Evolutionary conservation across 2,797 vertebrate species (phyloP).

Genomic region (Gymnoscopelus braueri): DNA sequence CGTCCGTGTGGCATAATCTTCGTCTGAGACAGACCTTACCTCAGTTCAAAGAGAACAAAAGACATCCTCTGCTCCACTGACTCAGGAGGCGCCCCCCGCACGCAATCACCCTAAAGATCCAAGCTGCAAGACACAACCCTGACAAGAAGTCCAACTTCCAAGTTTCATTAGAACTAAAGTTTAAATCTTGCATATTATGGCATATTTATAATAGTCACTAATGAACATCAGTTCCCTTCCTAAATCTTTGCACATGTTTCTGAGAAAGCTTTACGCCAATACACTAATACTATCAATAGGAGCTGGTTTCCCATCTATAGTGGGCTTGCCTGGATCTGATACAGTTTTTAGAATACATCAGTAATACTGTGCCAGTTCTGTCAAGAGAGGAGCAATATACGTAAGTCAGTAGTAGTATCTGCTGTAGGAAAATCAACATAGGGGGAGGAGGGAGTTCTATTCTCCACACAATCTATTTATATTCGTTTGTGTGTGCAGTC

Average conservation of each 20-base stretch:
- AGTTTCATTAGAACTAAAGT: constrained; percentile 40
- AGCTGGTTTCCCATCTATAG: neutral
- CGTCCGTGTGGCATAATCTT: constrained; percentile 65
- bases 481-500: too few relatives aligned
- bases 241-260: neutral
- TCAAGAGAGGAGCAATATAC: too few relatives aligned
- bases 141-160: too few relatives aligned
- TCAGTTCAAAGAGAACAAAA: constrained; percentile 67
- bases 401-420: too few relatives aligned
- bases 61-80: constrained; percentile 57
- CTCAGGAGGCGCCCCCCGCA: constrained; percentile 2
- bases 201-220: neutral
- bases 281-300: neutral
- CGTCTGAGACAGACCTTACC: constrained; percentile 69
- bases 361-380: too few relatives aligned
- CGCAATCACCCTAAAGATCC: constrained; percentile 47
- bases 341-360: too few relatives aligned
- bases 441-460: neutral
- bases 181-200: neutral
- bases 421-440: neutral
- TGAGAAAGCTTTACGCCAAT: neutral
- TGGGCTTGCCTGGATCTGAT: too few relatives aligned
- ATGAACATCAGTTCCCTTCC: neutral
- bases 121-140: neutral
- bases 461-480: neutral